phyloP scores from a whole-genome alignment of 2,113 vertebrate species.

The Ammodytes dubius region DNA sequence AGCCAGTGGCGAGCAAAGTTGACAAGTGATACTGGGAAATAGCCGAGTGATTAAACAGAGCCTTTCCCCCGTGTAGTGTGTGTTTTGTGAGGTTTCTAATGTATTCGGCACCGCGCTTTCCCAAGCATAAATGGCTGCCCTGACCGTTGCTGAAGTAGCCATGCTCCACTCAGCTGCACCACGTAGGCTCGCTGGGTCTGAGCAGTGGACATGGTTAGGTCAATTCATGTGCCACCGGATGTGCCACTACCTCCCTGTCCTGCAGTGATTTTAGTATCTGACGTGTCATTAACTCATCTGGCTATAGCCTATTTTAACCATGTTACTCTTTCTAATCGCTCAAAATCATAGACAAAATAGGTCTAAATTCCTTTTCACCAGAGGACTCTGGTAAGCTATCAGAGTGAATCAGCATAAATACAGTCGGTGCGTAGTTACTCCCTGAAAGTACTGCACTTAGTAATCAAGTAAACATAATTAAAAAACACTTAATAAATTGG shows the following conservation, averaged over 20 bases:
- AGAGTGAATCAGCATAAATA: not conserved
- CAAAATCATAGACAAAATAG: not conserved
- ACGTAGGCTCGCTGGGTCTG: not conserved
- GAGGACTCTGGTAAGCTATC: not conserved
- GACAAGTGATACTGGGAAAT: too few relatives aligned
- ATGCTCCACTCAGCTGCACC: constrained; percentile 28
- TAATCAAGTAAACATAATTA: not conserved
- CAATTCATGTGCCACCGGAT: constrained; percentile 4
- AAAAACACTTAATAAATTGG: not conserved
- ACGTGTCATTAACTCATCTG: constrained; percentile 6
- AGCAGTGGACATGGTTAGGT: constrained; percentile 6
- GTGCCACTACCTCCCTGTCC: constrained; percentile 10
- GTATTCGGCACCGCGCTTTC: not conserved
- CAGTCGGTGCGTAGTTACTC: constrained; percentile 6
- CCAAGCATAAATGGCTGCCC: constrained; percentile 52
- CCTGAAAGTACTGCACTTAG: not conserved
- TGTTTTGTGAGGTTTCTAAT: not conserved
- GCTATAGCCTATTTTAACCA: not conserved
- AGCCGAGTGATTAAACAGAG: not conserved
- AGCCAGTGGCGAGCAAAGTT: not conserved
- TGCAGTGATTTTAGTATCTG: constrained; percentile 4
- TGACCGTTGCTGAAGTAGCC: constrained; percentile 19
- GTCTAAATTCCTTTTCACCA: not conserved
- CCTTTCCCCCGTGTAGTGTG: not conserved
- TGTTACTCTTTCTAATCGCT: not conserved